Percentiles rank a stretch among this genome's conserved stretches.
Evolutionary conservation across 2,888 invertebrate genomes (phyloP).

Genomic region (Malachius bipustulatus): DNA sequence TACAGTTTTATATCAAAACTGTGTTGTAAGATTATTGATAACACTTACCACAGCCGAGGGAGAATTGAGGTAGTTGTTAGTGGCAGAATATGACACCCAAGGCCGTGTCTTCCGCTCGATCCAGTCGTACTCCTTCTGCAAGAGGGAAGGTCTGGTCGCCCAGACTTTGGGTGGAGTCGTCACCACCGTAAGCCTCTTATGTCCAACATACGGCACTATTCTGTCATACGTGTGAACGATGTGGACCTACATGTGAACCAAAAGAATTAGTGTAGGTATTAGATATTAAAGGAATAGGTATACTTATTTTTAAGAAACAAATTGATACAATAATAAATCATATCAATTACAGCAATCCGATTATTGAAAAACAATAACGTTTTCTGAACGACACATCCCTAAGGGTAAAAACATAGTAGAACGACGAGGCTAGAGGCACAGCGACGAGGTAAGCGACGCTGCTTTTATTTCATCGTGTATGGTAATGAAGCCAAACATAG

Average conservation of each 20-base stretch:
- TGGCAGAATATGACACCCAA: constrained; percentile 48
- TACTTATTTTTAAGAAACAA: too few relatives aligned
- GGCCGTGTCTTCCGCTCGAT: constrained; percentile 55
- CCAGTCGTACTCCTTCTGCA: constrained; percentile 56
- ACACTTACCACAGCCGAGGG: constrained; percentile 59
- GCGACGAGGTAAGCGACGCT: too few relatives aligned
- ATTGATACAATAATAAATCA: too few relatives aligned
- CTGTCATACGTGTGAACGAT: constrained; percentile 37
- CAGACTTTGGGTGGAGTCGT: constrained; percentile 45
- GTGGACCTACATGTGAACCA: constrained; percentile 35
- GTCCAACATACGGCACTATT: constrained; percentile 38
- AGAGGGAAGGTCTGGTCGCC: constrained; percentile 52
- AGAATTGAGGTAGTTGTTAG: constrained; percentile 69
- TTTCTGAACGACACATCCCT: too few relatives aligned
- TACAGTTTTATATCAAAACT: too few relatives aligned
- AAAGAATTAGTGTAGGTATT: background rate
- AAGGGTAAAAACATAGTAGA: too few relatives aligned
- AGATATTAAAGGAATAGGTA: background rate
- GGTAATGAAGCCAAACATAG: too few relatives aligned
- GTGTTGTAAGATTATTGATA: background rate
- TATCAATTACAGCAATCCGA: too few relatives aligned
- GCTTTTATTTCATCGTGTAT: too few relatives aligned
- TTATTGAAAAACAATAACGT: too few relatives aligned
- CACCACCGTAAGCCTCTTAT: constrained; percentile 50
- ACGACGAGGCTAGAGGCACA: too few relatives aligned